Evolutionary conservation across 2,888 invertebrate species (phyloP).

Genomic region (Athetis lepigone): DNA sequence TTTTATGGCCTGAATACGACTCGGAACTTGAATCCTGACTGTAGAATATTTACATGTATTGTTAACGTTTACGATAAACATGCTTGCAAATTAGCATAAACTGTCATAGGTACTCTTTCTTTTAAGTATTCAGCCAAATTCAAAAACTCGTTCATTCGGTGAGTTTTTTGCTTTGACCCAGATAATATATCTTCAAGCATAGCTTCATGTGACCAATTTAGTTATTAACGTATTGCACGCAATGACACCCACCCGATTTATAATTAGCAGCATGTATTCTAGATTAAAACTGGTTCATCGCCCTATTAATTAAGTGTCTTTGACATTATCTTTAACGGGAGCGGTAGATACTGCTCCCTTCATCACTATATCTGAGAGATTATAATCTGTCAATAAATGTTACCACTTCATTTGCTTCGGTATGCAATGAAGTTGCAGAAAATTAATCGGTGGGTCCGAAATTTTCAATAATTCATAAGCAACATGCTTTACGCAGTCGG

Average conservation of each 20-base stretch:
- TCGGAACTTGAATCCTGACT: not conserved
- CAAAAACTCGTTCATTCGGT: not conserved
- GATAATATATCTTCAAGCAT: not conserved
- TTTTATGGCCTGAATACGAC: not conserved
- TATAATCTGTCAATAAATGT: constrained; percentile 2
- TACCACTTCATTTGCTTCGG: constrained; percentile 9
- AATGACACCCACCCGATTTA: constrained; percentile 24
- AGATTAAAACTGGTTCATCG: constrained; percentile 20
- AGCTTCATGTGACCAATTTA: constrained; percentile 30
- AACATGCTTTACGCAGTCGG: not conserved
- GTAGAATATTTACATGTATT: constrained; percentile 7
- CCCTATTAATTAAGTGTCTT: constrained; percentile 24
- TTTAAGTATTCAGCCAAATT: not conserved
- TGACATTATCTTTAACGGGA: constrained; percentile 1
- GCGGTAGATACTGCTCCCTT: too few relatives aligned
- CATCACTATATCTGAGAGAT: constrained; percentile 2
- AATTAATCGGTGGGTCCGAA: constrained; percentile 7
- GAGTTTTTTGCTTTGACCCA: not conserved
- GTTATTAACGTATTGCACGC: constrained; percentile 41
- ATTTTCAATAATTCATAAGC: not conserved
- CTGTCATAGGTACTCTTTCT: not conserved
- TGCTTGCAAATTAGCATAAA: not conserved
- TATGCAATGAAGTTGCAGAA: not conserved
- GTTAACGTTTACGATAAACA: not conserved
- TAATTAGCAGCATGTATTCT: constrained; percentile 16